These are phyloP conservation scores for Falco rusticolus DNA, from an alignment of 2,797 vertebrate genomes.

Conservation along the genomic window DNA sequence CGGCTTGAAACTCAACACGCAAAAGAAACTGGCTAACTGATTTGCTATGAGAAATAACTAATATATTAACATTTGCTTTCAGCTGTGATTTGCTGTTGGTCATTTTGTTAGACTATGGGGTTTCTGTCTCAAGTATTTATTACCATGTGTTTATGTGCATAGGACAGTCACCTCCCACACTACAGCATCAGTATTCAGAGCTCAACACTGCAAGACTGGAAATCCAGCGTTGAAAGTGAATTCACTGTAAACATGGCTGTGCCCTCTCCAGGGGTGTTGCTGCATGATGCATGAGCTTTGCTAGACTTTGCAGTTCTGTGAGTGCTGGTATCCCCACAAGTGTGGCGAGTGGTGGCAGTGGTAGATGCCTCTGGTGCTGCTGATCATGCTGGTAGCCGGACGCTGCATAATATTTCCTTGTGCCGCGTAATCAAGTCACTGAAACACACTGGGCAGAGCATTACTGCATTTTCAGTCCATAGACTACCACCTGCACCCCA, in stretches of 20 bases:
- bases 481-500: not conserved
- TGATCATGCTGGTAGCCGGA: fast-evolving
- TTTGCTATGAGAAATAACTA: not conserved
- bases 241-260: not conserved
- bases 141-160: not conserved
- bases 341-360: not conserved
- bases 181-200: not conserved
- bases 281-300: not conserved
- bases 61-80: not conserved
- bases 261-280: not conserved
- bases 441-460: not conserved
- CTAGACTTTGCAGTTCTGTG: not conserved
- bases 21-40: not conserved
- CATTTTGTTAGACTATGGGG: not conserved
- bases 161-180: not conserved
- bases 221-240: not conserved
- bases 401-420: fast-evolving
- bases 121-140: not conserved
- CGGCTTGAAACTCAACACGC: not conserved
- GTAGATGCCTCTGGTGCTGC: not conserved
- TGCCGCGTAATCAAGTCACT: not conserved
- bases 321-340: not conserved
- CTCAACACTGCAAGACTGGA: not conserved
- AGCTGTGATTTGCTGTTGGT: not conserved
- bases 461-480: not conserved